Conservation (phyloP, 2,888 invertebrate species). For the Dicycla oo region DNA sequence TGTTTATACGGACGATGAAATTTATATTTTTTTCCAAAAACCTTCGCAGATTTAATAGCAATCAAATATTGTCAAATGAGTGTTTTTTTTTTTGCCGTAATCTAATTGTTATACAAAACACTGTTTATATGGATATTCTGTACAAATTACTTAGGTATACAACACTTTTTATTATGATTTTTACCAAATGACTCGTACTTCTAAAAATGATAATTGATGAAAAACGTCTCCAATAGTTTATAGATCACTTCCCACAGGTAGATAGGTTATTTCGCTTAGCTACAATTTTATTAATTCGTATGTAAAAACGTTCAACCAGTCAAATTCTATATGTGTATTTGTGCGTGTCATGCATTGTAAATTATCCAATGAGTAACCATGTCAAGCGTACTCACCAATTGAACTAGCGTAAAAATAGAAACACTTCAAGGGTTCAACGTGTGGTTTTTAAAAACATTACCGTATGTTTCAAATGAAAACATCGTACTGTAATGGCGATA, state of each 20-base stretch:
- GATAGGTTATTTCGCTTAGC: no score
- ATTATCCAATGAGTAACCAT: conserved; percentile 13
- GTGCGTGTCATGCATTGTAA: conserved; percentile 26
- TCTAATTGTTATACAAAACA: background rate
- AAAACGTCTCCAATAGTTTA: background rate
- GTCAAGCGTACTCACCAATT: conserved; percentile 1
- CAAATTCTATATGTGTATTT: background rate
- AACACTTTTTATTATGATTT: no score
- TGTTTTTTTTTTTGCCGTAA: conserved; percentile 14
- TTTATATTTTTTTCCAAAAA: conserved; percentile 21
- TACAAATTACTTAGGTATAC: background rate
- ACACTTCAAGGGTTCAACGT: background rate
- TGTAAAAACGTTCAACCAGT: background rate
- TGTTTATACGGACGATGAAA: conserved; percentile 9
- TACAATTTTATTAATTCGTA: background rate
- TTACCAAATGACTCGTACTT: background rate
- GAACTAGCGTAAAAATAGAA: conserved; percentile 26
- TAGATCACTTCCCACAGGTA: background rate
- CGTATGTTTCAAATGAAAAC: conserved; percentile 18
- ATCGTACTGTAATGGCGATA: conserved; percentile 18
- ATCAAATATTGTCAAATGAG: conserved; percentile 22
- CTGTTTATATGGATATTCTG: background rate
- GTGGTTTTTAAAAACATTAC: conserved; percentile 26
- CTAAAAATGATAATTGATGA: background rate
- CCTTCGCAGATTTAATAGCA: conserved; percentile 28